A percentile compares a stretch with the other conserved stretches of the same genome.
phyloP scores from a whole-genome alignment of 2,888 invertebrate species.

The Volucella bombylans region DNA sequence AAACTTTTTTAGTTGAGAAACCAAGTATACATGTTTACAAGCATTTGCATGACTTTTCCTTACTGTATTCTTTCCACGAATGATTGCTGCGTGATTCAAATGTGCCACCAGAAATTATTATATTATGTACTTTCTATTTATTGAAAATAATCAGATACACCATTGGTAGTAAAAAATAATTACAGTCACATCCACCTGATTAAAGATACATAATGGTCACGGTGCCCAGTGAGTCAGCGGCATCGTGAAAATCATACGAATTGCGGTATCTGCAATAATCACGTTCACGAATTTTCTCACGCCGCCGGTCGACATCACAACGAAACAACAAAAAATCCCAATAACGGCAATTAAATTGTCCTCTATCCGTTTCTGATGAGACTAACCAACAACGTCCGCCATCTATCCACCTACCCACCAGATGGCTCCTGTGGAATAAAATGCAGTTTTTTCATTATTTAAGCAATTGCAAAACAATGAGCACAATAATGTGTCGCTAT shows the following conservation, averaged over 20 bases:
- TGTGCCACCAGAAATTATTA: background rate
- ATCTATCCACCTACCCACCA: background rate
- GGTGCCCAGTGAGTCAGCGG: background rate
- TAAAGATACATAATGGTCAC: slow-evolving; percentile 21
- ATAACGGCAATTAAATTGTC: slow-evolving; percentile 58
- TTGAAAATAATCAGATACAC: slow-evolving; percentile 26
- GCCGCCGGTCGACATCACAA: background rate
- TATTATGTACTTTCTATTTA: background rate
- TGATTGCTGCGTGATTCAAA: no score
- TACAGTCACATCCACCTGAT: slow-evolving; percentile 43
- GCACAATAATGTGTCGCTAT: slow-evolving; percentile 46
- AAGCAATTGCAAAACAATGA: slow-evolving; percentile 65
- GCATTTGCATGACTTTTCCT: no score
- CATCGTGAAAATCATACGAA: slow-evolving; percentile 17
- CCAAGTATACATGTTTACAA: no score
- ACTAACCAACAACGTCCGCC: slow-evolving; percentile 19
- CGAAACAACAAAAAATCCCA: slow-evolving; percentile 61
- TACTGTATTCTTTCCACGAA: no score
- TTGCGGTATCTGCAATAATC: slow-evolving; percentile 35
- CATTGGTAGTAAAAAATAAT: slow-evolving; percentile 35
- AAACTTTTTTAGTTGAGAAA: no score
- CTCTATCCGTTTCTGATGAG: slow-evolving; percentile 22
- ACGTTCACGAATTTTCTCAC: slow-evolving; percentile 20
- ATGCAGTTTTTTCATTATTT: slow-evolving; percentile 61
- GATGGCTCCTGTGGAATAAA: slow-evolving; percentile 19